Conservation (phyloP, 37 sponge, comb jelly and placozoan species). For the Petrosia ficiformis region DNA sequence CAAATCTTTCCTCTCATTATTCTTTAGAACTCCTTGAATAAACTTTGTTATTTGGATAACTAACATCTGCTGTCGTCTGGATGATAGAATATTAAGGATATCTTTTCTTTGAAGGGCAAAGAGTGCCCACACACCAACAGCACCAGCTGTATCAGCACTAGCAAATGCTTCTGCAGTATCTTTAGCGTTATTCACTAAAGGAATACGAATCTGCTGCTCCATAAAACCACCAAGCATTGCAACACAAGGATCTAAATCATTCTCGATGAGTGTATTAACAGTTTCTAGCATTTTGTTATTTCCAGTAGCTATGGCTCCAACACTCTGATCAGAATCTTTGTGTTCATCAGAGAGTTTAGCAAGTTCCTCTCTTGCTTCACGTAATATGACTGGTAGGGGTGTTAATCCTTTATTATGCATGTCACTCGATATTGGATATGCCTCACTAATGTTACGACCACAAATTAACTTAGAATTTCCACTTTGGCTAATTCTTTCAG, state of each 20-base stretch:
- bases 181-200: conserved; percentile 18
- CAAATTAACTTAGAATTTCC: background rate
- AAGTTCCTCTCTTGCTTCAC: background rate
- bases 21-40: background rate
- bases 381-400: background rate
- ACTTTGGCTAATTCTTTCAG: background rate
- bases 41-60: background rate
- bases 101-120: background rate
- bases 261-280: conserved; percentile 13
- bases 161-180: conserved; percentile 47
- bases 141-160: conserved; percentile 13
- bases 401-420: background rate
- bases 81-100: background rate
- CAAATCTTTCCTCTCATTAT: background rate
- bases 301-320: background rate
- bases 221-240: conserved; percentile 60
- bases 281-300: conserved; percentile 35
- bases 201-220: conserved; percentile 57
- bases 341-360: background rate
- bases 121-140: conserved; percentile 60
- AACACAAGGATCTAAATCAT: conserved; percentile 24
- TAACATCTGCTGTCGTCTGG: background rate
- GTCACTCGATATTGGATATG: background rate
- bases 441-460: background rate
- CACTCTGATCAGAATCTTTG: background rate